Evolutionary conservation across 2,888 invertebrate species (phyloP), one percentile per base, ranked within the genome.

Genomic region (Gasteruption jaculator): DNA sequence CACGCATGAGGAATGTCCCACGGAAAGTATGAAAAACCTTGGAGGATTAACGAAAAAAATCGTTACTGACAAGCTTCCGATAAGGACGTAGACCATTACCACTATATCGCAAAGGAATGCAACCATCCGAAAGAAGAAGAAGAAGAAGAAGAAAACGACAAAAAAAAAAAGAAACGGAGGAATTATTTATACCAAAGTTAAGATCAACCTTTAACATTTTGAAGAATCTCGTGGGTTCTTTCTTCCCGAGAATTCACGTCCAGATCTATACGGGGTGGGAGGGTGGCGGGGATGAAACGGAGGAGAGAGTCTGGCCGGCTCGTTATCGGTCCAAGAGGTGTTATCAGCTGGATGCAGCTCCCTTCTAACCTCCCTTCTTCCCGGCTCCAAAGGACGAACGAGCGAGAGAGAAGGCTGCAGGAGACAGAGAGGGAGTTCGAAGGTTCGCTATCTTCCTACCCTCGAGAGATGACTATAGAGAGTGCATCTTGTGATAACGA

Each of bases 401-500:
- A 37, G 19, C 32, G 36, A 35, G 50, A 39, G 44, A 46, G 38
- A 36, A 48, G 38, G 42, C 40, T 26, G 38, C 27, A n/a, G 35
- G 24, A 14, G 29, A 24, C 12, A 36, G 49, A 46, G 48, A 43
- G 53, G 45, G 49, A 48, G 53, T 53, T 56, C 55, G 54, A 61
- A 61, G 61, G 61, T 60, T 55, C 56, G 56, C 56, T 62, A 61
- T 62, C 63, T 58, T 53, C 59, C 53, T 58, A 57, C 61, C 60
- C 61, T 60, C 49, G 63, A 64, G 63, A 64, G 61, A 62, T 60
- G 63, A 58, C 62, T 67, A 65, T 63, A 65, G 66, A n/a, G n/a
- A 67, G 66, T 66, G 69, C 68, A 68, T 68, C 68, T 63, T 57
- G 68, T 62, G 69, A 70, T 69, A 70, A 69, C 67, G 66, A 61